Evolutionary conservation across 1,140 invertebrate genomes (phyloP).

Genomic region (Macrobrachium rosenbergii): DNA sequence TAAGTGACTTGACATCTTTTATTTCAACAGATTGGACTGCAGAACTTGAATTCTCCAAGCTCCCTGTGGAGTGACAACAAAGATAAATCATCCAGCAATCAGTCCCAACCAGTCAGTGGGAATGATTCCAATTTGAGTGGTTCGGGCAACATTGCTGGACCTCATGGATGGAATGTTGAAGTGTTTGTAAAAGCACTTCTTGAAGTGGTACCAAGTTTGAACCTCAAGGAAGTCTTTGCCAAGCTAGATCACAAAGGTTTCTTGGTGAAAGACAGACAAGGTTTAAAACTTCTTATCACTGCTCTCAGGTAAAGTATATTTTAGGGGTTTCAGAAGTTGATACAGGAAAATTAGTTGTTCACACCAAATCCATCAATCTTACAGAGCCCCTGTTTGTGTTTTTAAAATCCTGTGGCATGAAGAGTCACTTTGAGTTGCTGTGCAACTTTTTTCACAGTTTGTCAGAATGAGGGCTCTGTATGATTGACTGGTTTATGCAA

Average conservation of each 20-base stretch:
- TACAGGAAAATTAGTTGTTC: too few relatives aligned
- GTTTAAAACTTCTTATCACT: constrained; percentile 84
- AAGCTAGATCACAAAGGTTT: constrained; percentile 94
- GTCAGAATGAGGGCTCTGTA: too few relatives aligned
- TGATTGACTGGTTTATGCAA: too few relatives aligned
- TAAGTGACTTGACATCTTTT: background rate
- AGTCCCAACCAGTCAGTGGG: constrained; percentile 15
- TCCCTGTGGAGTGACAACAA: constrained; percentile 69
- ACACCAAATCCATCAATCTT: too few relatives aligned
- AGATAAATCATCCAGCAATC: constrained; percentile 68
- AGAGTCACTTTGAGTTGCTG: too few relatives aligned
- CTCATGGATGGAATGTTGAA: constrained; percentile 86
- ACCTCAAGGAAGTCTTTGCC: constrained; percentile 92
- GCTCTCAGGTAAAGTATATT: constrained; percentile 81
- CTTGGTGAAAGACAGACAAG: constrained; percentile 86
- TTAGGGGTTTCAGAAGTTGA: background rate
- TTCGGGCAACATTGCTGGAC: constrained; percentile 27
- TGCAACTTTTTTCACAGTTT: background rate
- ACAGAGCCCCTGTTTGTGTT: too few relatives aligned
- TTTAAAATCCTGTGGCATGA: too few relatives aligned
- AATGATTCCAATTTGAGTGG: constrained; percentile 22
- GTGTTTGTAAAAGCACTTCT: constrained; percentile 91
- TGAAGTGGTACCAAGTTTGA: constrained; percentile 86
- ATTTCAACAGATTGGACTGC: constrained; percentile 69
- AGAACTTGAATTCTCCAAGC: constrained; percentile 72